A percentile compares a stretch with the other conserved stretches of the same genome.
Evolutionary conservation across 2,113 vertebrate species (phyloP).

Genomic region (Lepus americanus): DNA sequence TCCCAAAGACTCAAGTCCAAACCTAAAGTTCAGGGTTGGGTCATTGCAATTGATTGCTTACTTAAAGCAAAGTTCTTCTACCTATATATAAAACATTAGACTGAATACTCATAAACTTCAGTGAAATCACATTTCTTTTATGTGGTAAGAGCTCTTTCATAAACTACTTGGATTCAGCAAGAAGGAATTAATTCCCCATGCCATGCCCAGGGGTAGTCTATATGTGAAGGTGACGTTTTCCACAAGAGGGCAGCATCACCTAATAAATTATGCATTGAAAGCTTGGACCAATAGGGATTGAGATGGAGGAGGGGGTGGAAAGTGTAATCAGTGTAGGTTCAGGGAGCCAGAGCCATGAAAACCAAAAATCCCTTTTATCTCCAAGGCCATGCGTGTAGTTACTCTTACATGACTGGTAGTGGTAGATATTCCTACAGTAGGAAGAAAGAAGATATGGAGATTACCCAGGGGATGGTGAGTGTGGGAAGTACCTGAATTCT

Average conservation of each 20-base stretch:
- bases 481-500: background rate
- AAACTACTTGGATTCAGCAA: conserved; percentile 39
- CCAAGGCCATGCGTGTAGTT: conserved; percentile 2
- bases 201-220: background rate
- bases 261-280: conserved; percentile 65
- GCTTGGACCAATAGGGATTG: background rate
- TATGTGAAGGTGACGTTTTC: conserved; percentile 42
- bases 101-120: conserved; percentile 46
- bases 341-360: conserved; percentile 24
- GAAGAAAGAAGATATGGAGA: background rate
- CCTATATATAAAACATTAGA: conserved; percentile 20
- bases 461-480: background rate
- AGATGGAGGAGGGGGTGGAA: background rate
- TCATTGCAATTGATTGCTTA: conserved; percentile 59
- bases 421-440: background rate
- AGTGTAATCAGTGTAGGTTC: background rate
- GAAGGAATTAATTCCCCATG: conserved; percentile 21
- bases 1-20: background rate
- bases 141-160: conserved; percentile 35
- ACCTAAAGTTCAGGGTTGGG: conserved; percentile 41
- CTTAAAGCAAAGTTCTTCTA: conserved; percentile 51
- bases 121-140: conserved; percentile 38
- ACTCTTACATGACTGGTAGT: conserved; percentile 41
- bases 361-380: conserved; percentile 1
- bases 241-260: conserved; percentile 78